Evolutionary conservation across 2,888 invertebrate genomes (phyloP).

Genomic region (Drosophila pseudotalamancana): DNA sequence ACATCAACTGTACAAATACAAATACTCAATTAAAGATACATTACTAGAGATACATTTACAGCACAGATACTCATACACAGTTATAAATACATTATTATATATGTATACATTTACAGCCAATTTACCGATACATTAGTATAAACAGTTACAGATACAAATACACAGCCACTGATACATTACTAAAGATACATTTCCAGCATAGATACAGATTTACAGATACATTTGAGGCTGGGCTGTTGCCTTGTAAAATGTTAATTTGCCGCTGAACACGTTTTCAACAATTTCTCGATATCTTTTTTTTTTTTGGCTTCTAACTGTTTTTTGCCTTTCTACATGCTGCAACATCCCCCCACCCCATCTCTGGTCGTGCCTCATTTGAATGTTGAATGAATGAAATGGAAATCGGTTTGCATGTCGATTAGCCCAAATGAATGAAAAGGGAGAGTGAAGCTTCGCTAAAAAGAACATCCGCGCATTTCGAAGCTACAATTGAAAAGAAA

Average conservation of each 20-base stretch:
- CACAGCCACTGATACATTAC: neutral
- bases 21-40: too few relatives aligned
- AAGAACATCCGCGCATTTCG: slow-evolving; percentile 26
- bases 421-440: slow-evolving; percentile 32
- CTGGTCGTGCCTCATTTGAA: slow-evolving; percentile 35
- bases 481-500: slow-evolving; percentile 25
- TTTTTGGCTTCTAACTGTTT: slow-evolving; percentile 51
- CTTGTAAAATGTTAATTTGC: slow-evolving; percentile 66
- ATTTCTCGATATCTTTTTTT: slow-evolving; percentile 37
- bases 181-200: slow-evolving; percentile 2
- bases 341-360: neutral
- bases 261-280: slow-evolving; percentile 45
- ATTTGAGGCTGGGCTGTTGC: slow-evolving; percentile 38
- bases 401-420: slow-evolving; percentile 38
- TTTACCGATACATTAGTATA: too few relatives aligned
- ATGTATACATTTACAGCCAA: too few relatives aligned
- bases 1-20: too few relatives aligned
- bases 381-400: slow-evolving; percentile 74
- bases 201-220: slow-evolving; percentile 21
- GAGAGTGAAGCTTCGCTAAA: slow-evolving; percentile 14
- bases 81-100: too few relatives aligned
- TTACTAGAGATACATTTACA: too few relatives aligned
- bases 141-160: neutral
- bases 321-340: slow-evolving; percentile 54
- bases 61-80: too few relatives aligned